These are phyloP conservation scores for Phoronis australis DNA, from an alignment of 2,888 invertebrate genomes.

Conservation along the genomic window DNA sequence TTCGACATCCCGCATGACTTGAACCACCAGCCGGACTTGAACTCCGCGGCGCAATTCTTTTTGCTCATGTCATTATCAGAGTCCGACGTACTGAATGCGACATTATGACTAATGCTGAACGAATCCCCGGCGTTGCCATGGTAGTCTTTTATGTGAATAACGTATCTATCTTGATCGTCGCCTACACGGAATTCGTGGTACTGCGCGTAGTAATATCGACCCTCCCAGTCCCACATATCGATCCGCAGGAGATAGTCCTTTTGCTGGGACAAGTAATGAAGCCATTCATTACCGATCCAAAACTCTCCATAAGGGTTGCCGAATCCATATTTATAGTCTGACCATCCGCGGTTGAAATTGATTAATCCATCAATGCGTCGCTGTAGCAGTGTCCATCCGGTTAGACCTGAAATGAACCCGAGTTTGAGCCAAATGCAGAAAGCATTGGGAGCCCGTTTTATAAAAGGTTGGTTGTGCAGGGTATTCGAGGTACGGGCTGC, in stretches of 20 bases:
- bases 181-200: constrained; percentile 38
- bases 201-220: constrained; percentile 35
- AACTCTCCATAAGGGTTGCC: constrained; percentile 47
- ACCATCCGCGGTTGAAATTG: constrained; percentile 41
- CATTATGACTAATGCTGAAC: constrained; percentile 42
- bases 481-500: no score
- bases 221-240: constrained; percentile 51
- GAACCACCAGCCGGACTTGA: constrained; percentile 51
- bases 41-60: constrained; percentile 45
- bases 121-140: constrained; percentile 45
- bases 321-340: constrained; percentile 48
- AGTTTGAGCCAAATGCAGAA: no score
- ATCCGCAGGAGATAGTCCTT: constrained; percentile 38
- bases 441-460: no score
- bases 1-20: constrained; percentile 41
- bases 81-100: constrained; percentile 49
- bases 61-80: constrained; percentile 46
- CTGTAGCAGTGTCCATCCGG: no score
- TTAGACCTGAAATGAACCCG: no score
- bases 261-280: constrained; percentile 34
- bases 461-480: no score
- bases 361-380: constrained; percentile 40
- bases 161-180: constrained; percentile 32
- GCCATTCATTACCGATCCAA: constrained; percentile 44
- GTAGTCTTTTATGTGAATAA: constrained; percentile 32